Conservation (phyloP, 2,888 invertebrate species). For the Epirrhoe alternata region DNA sequence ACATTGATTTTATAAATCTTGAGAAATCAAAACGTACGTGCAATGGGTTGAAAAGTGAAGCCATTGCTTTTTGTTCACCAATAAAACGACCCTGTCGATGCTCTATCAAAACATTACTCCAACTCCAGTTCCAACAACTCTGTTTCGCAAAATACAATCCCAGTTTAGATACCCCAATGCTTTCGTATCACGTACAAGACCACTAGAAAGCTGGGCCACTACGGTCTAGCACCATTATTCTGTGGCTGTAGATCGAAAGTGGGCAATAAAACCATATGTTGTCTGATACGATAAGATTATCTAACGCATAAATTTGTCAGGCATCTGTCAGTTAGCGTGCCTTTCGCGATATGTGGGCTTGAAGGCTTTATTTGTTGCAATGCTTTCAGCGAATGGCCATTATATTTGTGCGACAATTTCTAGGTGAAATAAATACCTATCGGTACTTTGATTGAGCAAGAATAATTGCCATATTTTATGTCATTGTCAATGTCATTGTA, state of each 20-base stretch:
- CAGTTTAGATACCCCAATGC: slow-evolving; percentile 44
- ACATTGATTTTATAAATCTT: too few relatives aligned
- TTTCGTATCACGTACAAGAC: slow-evolving; percentile 37
- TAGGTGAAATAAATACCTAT: neutral
- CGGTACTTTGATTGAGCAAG: too few relatives aligned
- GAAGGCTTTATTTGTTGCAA: slow-evolving; percentile 22
- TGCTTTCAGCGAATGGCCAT: neutral
- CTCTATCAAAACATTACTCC: slow-evolving; percentile 22
- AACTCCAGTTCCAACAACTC: slow-evolving; percentile 33
- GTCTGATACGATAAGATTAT: slow-evolving; percentile 71
- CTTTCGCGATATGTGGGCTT: slow-evolving; percentile 42
- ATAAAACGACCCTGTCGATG: neutral
- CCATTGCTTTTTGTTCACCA: neutral
- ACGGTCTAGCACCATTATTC: slow-evolving; percentile 23
- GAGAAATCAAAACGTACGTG: neutral
- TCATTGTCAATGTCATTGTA: too few relatives aligned
- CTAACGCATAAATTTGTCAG: slow-evolving; percentile 77
- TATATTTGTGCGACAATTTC: neutral
- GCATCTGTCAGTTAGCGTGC: slow-evolving; percentile 45
- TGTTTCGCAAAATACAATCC: slow-evolving; percentile 33
- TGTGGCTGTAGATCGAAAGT: slow-evolving; percentile 43
- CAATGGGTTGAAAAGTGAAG: neutral
- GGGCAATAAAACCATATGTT: slow-evolving; percentile 71
- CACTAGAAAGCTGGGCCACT: slow-evolving; percentile 40
- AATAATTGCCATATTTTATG: too few relatives aligned